Evolutionary conservation across 2,113 vertebrate species (phyloP).

Genomic region (Gobiocypris rarus): DNA sequence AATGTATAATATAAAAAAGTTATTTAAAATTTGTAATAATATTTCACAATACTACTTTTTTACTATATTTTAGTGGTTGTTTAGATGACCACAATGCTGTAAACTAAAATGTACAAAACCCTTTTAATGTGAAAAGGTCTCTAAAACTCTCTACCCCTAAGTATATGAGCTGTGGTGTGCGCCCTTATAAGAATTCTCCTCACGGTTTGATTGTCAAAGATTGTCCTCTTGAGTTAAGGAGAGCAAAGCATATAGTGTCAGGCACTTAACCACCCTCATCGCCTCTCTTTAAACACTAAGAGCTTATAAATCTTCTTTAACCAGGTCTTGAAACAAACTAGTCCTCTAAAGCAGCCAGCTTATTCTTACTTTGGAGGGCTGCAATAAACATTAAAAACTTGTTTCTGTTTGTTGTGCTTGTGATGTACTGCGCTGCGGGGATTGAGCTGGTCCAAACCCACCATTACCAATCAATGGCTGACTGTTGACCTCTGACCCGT

Average conservation of each 20-base stretch:
- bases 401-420: conserved; percentile 51
- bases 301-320: conserved; percentile 35
- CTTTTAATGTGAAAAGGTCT: neutral
- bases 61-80: neutral
- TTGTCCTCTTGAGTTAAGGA: conserved; percentile 13
- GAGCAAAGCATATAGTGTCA: neutral
- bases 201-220: neutral
- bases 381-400: conserved; percentile 25
- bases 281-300: neutral
- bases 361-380: neutral
- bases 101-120: neutral
- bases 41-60: neutral
- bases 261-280: neutral
- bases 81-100: neutral
- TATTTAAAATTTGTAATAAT: neutral
- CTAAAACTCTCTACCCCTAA: neutral
- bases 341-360: neutral
- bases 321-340: conserved; percentile 14
- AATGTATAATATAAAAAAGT: neutral
- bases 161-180: neutral
- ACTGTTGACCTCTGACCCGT: conserved; percentile 70
- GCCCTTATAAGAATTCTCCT: neutral
- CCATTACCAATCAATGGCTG: conserved; percentile 67
- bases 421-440: conserved; percentile 55
- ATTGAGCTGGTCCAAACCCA: conserved; percentile 48